Percentiles rank a stretch among this genome's conserved stretches.
Evolutionary conservation across 1,140 invertebrate species (phyloP).

Genomic region (Scaptomyza pallida): DNA sequence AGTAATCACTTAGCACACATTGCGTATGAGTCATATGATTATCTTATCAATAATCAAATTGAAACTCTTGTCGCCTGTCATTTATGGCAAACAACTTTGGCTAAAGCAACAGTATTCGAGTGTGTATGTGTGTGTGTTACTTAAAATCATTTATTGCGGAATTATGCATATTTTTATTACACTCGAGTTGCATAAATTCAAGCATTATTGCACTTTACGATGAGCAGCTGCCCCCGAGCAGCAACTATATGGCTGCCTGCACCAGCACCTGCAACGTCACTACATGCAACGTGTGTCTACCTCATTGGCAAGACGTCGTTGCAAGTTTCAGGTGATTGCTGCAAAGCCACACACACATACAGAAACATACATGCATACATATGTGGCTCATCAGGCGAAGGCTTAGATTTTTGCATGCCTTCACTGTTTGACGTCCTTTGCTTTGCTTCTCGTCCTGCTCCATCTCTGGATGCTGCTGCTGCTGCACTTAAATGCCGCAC

Average conservation of each 20-base stretch:
- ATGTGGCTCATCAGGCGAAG: conserved; percentile 54
- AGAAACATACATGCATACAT: conserved; percentile 28
- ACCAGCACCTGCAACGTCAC: not conserved
- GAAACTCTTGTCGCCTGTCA: conserved; percentile 61
- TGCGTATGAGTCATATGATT: not conserved
- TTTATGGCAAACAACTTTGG: conserved; percentile 33
- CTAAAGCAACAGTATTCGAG: conserved; percentile 39
- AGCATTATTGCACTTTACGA: conserved; percentile 80
- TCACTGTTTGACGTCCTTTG: conserved; percentile 37
- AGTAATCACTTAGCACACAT: not conserved
- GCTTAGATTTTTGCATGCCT: conserved; percentile 78
- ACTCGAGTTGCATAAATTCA: conserved; percentile 79
- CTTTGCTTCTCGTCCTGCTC: conserved; percentile 23
- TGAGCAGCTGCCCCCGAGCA: conserved; percentile 67
- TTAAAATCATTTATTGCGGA: conserved; percentile 80
- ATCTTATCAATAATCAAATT: conserved; percentile 25
- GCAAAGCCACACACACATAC: conserved; percentile 54
- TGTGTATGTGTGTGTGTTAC: conserved; percentile 50
- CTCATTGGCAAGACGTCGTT: conserved; percentile 37
- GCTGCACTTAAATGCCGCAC: conserved; percentile 72
- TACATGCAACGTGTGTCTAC: not conserved
- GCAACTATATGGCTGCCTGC: conserved; percentile 1
- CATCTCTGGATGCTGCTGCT: conserved; percentile 25
- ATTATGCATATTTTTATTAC: conserved; percentile 82
- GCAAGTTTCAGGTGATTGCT: conserved; percentile 63